Evolutionary conservation across 2,888 invertebrate species (phyloP).

Genomic region (Pecten maximus): DNA sequence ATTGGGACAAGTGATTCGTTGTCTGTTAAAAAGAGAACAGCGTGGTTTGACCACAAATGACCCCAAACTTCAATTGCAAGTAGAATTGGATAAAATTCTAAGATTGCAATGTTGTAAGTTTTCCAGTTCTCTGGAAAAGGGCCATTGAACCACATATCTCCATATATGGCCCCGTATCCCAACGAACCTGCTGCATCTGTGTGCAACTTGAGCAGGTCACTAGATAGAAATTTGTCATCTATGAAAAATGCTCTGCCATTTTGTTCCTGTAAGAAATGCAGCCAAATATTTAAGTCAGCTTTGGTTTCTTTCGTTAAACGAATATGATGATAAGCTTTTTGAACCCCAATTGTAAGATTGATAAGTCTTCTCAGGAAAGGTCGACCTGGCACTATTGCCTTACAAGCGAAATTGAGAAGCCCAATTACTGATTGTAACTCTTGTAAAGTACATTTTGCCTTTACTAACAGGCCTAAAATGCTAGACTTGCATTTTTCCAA

Average conservation of each 20-base stretch:
- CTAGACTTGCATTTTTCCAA: not conserved
- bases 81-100: slow-evolving; percentile 41
- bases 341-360: slow-evolving; percentile 35
- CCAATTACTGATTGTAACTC: slow-evolving; percentile 42
- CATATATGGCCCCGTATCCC: slow-evolving; percentile 30
- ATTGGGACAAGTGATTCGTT: slow-evolving; percentile 39
- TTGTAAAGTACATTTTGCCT: not conserved
- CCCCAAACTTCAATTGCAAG: slow-evolving; percentile 26
- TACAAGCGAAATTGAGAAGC: slow-evolving; percentile 41
- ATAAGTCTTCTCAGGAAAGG: slow-evolving; percentile 39
- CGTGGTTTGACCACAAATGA: not conserved
- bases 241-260: slow-evolving; percentile 42
- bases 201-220: not conserved
- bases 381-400: slow-evolving; percentile 37
- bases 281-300: slow-evolving; percentile 37
- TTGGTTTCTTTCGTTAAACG: not conserved
- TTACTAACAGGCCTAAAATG: not conserved
- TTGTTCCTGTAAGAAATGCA: not conserved
- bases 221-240: slow-evolving; percentile 16
- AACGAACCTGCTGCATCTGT: slow-evolving; percentile 40
- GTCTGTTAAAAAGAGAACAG: slow-evolving; percentile 38
- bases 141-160: slow-evolving; percentile 36
- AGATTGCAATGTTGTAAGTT: not conserved
- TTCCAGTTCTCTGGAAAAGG: not conserved
- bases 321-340: not conserved